phyloP scores from a whole-genome alignment of 2,113 vertebrate species.

The Entosphenus tridentatus region DNA sequence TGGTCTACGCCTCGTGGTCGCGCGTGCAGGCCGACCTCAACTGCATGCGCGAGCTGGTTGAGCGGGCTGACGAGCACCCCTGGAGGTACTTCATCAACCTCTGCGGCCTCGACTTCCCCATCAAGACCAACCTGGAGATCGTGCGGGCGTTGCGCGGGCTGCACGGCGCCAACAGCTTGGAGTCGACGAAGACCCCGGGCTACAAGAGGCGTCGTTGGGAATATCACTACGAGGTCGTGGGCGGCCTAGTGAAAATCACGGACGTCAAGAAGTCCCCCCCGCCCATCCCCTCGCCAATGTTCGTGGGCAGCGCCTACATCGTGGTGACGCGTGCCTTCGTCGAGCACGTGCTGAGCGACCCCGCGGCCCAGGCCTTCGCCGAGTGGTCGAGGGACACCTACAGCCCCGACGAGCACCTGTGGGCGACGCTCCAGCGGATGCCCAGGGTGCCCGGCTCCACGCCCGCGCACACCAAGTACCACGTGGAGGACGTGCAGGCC shows the following conservation, averaged over 20 bases:
- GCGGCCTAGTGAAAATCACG: not conserved
- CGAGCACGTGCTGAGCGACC: constrained; percentile 5
- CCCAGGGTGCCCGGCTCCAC: not conserved
- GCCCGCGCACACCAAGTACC: constrained; percentile 23
- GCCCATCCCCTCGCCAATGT: not conserved
- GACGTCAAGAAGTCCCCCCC: not conserved
- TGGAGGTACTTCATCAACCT: constrained; percentile 75
- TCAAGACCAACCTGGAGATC: constrained; percentile 65
- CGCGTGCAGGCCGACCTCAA: constrained; percentile 71
- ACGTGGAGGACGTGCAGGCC: constrained; percentile 42
- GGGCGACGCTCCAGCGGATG: constrained; percentile 8
- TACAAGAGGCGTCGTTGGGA: constrained; percentile 3
- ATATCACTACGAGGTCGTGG: not conserved
- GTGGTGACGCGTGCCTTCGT: constrained; percentile 6
- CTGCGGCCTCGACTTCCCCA: constrained; percentile 62
- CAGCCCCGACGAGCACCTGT: constrained; percentile 7
- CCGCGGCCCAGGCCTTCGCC: not conserved
- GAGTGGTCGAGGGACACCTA: constrained; percentile 8
- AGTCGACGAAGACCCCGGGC: constrained; percentile 13
- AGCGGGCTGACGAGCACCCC: constrained; percentile 15
- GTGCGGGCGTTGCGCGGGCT: constrained; percentile 15
- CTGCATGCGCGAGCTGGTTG: constrained; percentile 55
- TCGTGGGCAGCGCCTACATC: constrained; percentile 5
- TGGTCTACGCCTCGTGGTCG: constrained; percentile 61
- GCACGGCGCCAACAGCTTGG: constrained; percentile 18